These are phyloP conservation scores for Odocoileus virginianus DNA, from an alignment of 2,113 vertebrate species.

Conservation along the genomic window DNA sequence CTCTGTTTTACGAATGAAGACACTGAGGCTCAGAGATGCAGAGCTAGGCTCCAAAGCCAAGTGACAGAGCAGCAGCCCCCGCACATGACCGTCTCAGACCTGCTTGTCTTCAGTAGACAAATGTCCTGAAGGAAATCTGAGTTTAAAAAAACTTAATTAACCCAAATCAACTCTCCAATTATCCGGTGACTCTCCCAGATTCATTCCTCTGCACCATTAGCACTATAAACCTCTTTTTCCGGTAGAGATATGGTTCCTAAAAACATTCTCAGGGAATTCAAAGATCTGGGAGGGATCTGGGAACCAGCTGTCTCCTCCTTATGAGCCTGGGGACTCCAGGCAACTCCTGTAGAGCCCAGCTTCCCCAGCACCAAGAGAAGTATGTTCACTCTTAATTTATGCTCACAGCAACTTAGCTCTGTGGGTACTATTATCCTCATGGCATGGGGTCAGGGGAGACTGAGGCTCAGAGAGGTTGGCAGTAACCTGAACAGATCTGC, in stretches of 20 bases:
- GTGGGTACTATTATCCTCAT: neutral
- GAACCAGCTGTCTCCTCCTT: neutral
- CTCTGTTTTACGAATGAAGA: neutral
- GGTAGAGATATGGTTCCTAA: neutral
- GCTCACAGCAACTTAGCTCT: neutral
- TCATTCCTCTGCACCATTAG: neutral
- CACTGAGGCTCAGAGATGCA: neutral
- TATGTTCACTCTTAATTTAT: neutral
- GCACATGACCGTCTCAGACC: accelerated
- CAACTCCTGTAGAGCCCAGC: neutral
- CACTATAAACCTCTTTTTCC: neutral
- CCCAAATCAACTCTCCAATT: neutral
- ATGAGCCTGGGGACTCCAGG: neutral
- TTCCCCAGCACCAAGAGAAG: neutral
- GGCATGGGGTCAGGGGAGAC: neutral
- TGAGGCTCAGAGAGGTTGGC: neutral
- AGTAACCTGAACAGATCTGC: neutral
- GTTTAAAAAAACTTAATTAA: neutral
- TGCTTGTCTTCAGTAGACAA: neutral
- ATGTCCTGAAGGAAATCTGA: neutral
- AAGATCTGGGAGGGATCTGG: neutral
- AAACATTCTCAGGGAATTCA: neutral
- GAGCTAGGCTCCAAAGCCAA: neutral
- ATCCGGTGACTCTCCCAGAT: no score
- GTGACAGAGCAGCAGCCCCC: accelerated